A percentile compares a stretch with the other conserved stretches of the same genome.
These are phyloP conservation scores for Eutolmus rufibarbis DNA, from an alignment of 2,888 invertebrate genomes.

Conservation along the genomic window DNA sequence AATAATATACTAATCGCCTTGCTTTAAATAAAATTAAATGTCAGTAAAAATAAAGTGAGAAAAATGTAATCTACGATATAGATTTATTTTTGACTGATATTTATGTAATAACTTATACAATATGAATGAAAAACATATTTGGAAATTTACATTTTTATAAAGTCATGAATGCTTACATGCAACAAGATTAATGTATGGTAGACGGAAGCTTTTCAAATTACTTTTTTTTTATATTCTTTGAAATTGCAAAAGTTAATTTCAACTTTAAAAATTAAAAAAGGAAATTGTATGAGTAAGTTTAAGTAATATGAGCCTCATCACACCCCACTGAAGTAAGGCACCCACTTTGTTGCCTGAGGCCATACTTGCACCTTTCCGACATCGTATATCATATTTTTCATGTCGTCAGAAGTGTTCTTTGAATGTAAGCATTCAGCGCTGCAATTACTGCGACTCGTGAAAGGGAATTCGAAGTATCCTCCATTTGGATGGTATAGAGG, in stretches of 20 bases:
- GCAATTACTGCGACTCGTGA: not conserved
- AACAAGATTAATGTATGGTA: too few relatives aligned
- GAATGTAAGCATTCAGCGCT: not conserved
- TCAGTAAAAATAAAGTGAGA: too few relatives aligned
- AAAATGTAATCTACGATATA: too few relatives aligned
- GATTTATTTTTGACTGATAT: too few relatives aligned
- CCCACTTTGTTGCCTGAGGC: not conserved
- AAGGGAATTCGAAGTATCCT: not conserved
- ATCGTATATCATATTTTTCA: not conserved
- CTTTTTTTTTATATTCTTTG: not conserved
- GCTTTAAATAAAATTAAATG: too few relatives aligned
- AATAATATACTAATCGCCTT: too few relatives aligned
- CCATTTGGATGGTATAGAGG: not conserved
- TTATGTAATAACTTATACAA: too few relatives aligned
- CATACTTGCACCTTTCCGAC: not conserved
- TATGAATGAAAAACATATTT: not conserved
- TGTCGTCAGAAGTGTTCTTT: not conserved
- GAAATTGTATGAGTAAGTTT: not conserved
- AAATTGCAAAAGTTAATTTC: not conserved
- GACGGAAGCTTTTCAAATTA: not conserved
- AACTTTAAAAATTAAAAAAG: not conserved
- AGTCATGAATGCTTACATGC: too few relatives aligned
- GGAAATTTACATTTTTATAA: not conserved
- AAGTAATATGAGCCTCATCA: not conserved
- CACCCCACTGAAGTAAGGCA: not conserved